Conservation (phyloP, 2,888 invertebrate genomes). For the Drosophila pseudotakahashii region DNA sequence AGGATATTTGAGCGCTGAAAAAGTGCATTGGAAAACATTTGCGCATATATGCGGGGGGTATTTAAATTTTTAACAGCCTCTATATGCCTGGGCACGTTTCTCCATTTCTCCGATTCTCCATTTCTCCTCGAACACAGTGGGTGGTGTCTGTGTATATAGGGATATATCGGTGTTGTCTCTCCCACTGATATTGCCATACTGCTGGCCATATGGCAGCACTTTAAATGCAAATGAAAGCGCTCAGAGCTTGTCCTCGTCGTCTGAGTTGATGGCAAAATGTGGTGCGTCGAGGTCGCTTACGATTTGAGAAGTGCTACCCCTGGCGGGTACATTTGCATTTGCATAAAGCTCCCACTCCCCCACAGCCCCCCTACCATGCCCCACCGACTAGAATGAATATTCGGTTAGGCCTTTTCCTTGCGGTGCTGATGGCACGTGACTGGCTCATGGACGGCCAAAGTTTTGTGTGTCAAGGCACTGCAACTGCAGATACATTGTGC, state of each 20-base stretch:
- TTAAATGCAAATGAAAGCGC: constrained; percentile 76
- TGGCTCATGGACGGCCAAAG: constrained; percentile 54
- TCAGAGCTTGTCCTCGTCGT: constrained; percentile 52
- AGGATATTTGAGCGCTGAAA: constrained; percentile 11
- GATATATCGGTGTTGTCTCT: constrained; percentile 16
- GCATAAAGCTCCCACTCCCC: constrained; percentile 66
- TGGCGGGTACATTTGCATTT: constrained; percentile 12
- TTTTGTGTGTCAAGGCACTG: constrained; percentile 74
- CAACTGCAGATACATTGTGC: constrained; percentile 34
- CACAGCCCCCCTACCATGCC: not conserved
- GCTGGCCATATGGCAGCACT: constrained; percentile 76
- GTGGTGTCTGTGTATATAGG: not conserved
- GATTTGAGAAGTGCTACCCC: constrained; percentile 68
- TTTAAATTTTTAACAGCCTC: constrained; percentile 35
- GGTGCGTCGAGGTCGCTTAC: constrained; percentile 73
- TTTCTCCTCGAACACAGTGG: not conserved
- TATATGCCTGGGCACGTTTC: constrained; percentile 41
- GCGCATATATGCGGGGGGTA: constrained; percentile 8
- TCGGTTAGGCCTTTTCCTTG: constrained; percentile 72
- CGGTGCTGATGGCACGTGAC: constrained; percentile 49
- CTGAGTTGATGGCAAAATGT: constrained; percentile 49
- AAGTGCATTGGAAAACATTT: constrained; percentile 33
- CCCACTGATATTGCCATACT: constrained; percentile 44
- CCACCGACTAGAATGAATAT: constrained; percentile 68
- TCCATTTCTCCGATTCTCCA: not conserved